Evolutionary conservation across 2,888 invertebrate genomes (phyloP).

Genomic region (Drosophila fungiperda): DNA sequence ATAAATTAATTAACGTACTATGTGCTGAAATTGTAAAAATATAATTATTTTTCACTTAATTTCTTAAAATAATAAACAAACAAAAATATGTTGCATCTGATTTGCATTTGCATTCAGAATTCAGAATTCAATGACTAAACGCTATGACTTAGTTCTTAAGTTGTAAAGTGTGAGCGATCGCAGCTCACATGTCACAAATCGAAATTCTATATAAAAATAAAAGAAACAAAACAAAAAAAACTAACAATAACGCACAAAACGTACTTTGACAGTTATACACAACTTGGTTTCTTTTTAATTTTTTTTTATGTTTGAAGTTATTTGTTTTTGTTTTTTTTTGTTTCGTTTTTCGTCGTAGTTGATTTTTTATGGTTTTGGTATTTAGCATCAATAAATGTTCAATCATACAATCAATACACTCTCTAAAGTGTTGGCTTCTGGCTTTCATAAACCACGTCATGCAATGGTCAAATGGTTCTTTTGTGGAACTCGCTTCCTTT

Average conservation of each 20-base stretch:
- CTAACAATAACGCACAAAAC: conserved; percentile 12
- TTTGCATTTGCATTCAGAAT: conserved; percentile 13
- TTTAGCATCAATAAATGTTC: conserved; percentile 45
- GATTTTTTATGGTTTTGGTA: conserved; percentile 37
- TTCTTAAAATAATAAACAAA: conserved; percentile 7
- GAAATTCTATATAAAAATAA: conserved; percentile 7
- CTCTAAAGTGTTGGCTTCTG: conserved; percentile 31
- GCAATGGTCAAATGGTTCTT: conserved; percentile 52
- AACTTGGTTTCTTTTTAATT: conserved; percentile 10
- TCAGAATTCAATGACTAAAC: conserved; percentile 44
- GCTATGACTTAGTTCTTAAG: conserved; percentile 76
- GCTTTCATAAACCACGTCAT: conserved; percentile 24
- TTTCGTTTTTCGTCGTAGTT: conserved; percentile 11
- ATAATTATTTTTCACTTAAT: conserved; percentile 13
- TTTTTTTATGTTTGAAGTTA: neutral
- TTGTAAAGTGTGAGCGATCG: conserved; percentile 32
- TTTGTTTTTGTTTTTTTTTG: conserved; percentile 11
- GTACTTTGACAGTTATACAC: conserved; percentile 8
- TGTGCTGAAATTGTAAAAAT: conserved; percentile 51
- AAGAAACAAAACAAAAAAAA: conserved; percentile 2
- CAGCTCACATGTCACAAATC: conserved; percentile 34
- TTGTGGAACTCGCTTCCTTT: conserved; percentile 48
- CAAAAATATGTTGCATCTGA: conserved; percentile 17
- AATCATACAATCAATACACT: conserved; percentile 31
- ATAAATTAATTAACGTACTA: conserved; percentile 52